Conservation (phyloP, 2,888 invertebrate species). For the Caenorhabditis sp. region DNA sequence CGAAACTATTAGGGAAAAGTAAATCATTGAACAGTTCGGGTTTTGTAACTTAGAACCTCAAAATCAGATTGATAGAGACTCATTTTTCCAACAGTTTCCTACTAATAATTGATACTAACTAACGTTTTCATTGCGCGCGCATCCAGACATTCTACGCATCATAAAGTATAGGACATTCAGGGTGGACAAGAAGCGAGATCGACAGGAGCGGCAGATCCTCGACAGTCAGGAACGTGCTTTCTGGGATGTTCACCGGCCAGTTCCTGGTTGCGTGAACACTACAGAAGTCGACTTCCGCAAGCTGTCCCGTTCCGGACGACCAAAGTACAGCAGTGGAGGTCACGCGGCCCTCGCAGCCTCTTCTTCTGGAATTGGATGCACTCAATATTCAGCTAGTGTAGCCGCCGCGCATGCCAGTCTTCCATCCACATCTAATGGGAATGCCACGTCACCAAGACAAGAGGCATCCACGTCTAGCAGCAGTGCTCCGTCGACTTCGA, state of each 20-base stretch:
- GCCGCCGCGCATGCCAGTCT: slow-evolving; percentile 73
- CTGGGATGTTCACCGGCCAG: slow-evolving; percentile 99
- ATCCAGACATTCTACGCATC: slow-evolving; percentile 41
- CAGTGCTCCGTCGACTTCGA: slow-evolving; percentile 46
- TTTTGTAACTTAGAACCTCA: neutral
- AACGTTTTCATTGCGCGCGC: slow-evolving; percentile 30
- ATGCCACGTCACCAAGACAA: slow-evolving; percentile 52
- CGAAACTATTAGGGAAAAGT: no score
- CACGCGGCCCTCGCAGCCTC: slow-evolving; percentile 74
- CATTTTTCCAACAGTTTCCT: neutral
- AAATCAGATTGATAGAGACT: neutral
- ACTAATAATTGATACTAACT: slow-evolving; percentile 37
- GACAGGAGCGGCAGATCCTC: slow-evolving; percentile 96
- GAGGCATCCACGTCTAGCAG: slow-evolving; percentile 38
- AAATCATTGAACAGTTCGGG: neutral
- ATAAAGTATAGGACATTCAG: slow-evolving; percentile 80
- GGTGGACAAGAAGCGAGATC: slow-evolving; percentile 99
- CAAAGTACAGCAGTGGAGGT: slow-evolving; percentile 80
- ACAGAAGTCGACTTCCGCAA: slow-evolving; percentile 99
- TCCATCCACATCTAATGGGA: slow-evolving; percentile 75
- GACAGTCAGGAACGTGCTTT: slow-evolving; percentile 99
- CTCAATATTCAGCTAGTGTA: slow-evolving; percentile 70
- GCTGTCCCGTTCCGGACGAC: slow-evolving; percentile 86
- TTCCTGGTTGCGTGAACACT: slow-evolving; percentile 99
- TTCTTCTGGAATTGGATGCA: slow-evolving; percentile 66